These are phyloP conservation scores for Apis mellifera DNA, from an alignment of 1,140 invertebrate species.

Conservation along the genomic window DNA sequence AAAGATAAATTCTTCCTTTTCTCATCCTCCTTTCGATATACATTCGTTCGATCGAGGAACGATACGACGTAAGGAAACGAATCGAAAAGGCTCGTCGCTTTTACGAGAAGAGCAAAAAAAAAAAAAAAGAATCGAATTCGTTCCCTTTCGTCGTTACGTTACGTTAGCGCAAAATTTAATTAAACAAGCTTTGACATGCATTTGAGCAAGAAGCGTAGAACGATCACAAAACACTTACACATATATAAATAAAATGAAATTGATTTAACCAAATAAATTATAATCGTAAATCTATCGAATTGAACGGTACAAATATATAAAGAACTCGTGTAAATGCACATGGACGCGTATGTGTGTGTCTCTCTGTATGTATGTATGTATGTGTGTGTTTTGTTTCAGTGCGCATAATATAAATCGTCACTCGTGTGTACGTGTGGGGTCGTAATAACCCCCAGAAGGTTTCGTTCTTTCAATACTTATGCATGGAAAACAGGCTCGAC, in stretches of 20 bases:
- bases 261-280: neutral
- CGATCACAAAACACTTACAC: slow-evolving; percentile 1
- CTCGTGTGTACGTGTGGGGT: slow-evolving; percentile 34
- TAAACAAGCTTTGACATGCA: slow-evolving; percentile 31
- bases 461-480: slow-evolving; percentile 60
- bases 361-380: neutral
- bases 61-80: too few species aligned
- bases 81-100: too few species aligned
- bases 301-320: neutral
- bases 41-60: too few species aligned
- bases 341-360: neutral
- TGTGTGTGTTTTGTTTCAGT: neutral
- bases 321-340: slow-evolving; percentile 20
- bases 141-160: too few species aligned
- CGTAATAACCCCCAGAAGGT: slow-evolving; percentile 12
- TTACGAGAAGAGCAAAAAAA: too few species aligned
- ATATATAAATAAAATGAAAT: neutral
- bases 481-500: slow-evolving; percentile 53
- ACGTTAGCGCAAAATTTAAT: neutral
- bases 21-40: too few species aligned
- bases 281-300: slow-evolving; percentile 3
- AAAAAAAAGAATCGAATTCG: too few species aligned
- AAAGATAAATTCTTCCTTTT: too few species aligned
- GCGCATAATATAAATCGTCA: slow-evolving; percentile 25
- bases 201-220: slow-evolving; percentile 29